Evolutionary conservation across 2,113 vertebrate genomes (phyloP).

Genomic region (Ginglymostoma cirratum): DNA sequence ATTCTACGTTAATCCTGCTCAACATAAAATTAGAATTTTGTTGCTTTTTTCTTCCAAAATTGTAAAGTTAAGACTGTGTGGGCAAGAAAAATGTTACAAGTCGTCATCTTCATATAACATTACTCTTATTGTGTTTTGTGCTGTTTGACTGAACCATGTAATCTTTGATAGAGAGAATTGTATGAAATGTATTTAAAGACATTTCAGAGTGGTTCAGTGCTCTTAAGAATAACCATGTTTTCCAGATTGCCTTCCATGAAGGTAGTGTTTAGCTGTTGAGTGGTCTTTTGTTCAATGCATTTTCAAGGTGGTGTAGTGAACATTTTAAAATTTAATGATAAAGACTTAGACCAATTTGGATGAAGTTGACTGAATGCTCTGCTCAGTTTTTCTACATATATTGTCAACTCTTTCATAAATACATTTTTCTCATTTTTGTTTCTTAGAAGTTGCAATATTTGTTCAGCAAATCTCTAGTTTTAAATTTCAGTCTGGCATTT

Average conservation of each 20-base stretch:
- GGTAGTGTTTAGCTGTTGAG: not conserved
- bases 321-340: not conserved
- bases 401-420: not conserved
- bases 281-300: not conserved
- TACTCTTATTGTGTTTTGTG: not conserved
- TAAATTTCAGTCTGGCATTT: not conserved
- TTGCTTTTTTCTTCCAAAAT: not conserved
- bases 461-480: not conserved
- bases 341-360: no score
- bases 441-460: not conserved
- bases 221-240: not conserved
- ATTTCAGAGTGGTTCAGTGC: not conserved
- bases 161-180: not conserved
- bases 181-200: not conserved
- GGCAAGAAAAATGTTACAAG: not conserved
- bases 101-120: not conserved
- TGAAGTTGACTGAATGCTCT: not conserved
- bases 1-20: not conserved
- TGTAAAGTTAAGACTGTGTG: not conserved
- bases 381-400: not conserved
- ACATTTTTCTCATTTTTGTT: not conserved
- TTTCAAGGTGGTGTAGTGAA: not conserved
- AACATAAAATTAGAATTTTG: not conserved
- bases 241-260: not conserved
- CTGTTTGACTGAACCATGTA: slow-evolving; percentile 10